Percentiles rank a stretch among this genome's conserved stretches.
Conservation (phyloP, 2,797 vertebrate genomes). For the Urocyon cinereoargenteus region DNA sequence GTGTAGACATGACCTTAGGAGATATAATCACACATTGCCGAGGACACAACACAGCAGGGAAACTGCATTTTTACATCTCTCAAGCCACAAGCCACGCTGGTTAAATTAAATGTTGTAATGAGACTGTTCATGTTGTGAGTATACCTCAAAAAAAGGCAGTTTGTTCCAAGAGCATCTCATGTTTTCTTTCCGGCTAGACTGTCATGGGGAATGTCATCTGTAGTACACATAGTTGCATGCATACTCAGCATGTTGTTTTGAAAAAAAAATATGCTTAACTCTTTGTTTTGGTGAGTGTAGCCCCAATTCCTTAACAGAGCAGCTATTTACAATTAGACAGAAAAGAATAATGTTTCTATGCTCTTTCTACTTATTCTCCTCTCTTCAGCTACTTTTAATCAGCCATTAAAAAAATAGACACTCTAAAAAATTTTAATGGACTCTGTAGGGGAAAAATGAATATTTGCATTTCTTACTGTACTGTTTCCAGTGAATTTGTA, state of each 20-base stretch:
- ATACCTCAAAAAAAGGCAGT: constrained; percentile 33
- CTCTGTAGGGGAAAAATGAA: neutral
- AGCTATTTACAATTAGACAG: constrained; percentile 20
- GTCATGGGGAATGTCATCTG: neutral
- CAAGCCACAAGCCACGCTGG: neutral
- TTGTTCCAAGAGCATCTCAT: constrained; percentile 53
- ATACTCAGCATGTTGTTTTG: neutral
- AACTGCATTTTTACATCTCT: constrained; percentile 36
- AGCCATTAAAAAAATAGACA: neutral
- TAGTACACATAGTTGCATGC: neutral
- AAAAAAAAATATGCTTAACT: neutral
- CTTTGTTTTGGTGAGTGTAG: constrained; percentile 19
- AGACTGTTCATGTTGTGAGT: constrained; percentile 25
- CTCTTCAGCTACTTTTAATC: constrained; percentile 42
- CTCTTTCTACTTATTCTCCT: constrained; percentile 45
- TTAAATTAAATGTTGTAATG: constrained; percentile 51
- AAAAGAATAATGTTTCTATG: constrained; percentile 28
- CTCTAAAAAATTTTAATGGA: neutral
- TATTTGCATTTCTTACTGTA: constrained; percentile 42
- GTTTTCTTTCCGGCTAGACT: constrained; percentile 50
- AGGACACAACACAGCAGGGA: neutral
- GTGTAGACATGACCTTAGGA: constrained; percentile 21
- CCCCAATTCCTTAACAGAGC: neutral
- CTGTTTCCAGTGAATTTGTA: neutral
- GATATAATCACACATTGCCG: constrained; percentile 43